Evolutionary conservation across 1,140 invertebrate species (phyloP), one percentile per base, ranked within the genome.

Genomic region (Tetramorium alpestre): DNA sequence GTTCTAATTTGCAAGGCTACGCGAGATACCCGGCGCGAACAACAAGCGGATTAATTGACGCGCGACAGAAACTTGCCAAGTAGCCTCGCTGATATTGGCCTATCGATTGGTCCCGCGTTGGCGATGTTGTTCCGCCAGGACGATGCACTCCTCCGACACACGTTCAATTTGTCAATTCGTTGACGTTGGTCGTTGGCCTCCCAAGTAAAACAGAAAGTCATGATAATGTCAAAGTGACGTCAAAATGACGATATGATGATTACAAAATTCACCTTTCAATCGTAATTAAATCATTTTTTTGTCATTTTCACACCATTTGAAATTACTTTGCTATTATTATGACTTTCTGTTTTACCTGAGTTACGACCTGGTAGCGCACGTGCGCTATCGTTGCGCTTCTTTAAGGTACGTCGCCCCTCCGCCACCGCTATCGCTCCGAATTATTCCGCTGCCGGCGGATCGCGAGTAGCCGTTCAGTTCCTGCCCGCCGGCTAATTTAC

Each of bases 161-260:
- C n/a, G 64, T 22, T 69, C 65, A 69, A 82, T 82, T 73, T 13
- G 54, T 44, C 56, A 84, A 73, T 84, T 75, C 13, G 80, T 11
- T 41, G 56, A 8, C 28, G 28, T 33, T 33, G 49, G 51, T 22
- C 33, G 16, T 69, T 41, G 49, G 22, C 38, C 38, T 33, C 33
- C 0, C 3, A 33, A 33, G 3, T 33, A 33, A 0, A 33, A 33
- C 33, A 33, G 33, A 33, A 33, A 33, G 33, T 33, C 33, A 4
- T 4, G 33, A 33, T 33, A 33, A 33, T 33, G 33, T 33, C 3
- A 33, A 33, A 33, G 33, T 33, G 33, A 33, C 33, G 3, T 33
- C 33, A 33, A 33, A 33, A 33, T 33, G 33, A 33, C 33, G 3
- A 33, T 33, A 33, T 4, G 3, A 33, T 33, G 33, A 33, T 33